Conservation (phyloP, 2,113 vertebrate genomes). For the Thalassarche chlororhynchos region DNA sequence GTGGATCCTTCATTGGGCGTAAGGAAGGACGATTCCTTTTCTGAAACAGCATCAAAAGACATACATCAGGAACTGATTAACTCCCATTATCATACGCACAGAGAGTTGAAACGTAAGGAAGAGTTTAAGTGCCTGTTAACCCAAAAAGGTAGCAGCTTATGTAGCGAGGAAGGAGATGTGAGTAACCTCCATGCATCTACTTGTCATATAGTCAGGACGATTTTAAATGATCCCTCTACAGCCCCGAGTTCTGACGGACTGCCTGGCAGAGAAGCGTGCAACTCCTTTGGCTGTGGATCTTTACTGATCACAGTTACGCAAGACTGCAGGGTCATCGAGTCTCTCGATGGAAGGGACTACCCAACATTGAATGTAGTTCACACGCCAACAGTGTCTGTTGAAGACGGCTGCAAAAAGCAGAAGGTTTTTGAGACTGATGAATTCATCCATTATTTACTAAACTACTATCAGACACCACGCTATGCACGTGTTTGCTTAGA, state of each 20-base stretch:
- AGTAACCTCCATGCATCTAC: background rate
- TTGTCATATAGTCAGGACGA: background rate
- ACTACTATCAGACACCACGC: constrained; percentile 74
- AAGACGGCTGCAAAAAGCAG: constrained; percentile 34
- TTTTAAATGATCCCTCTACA: constrained; percentile 11
- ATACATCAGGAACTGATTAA: constrained; percentile 27
- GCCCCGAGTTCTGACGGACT: background rate
- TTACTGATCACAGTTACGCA: constrained; percentile 45
- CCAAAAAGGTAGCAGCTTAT: background rate
- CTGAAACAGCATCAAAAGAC: background rate
- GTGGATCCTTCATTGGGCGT: background rate
- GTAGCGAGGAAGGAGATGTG: constrained; percentile 11
- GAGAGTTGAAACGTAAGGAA: constrained; percentile 19
- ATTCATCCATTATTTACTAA: constrained; percentile 80
- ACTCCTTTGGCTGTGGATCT: background rate
- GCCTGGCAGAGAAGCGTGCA: background rate
- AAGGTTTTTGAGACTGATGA: constrained; percentile 83
- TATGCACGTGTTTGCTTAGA: constrained; percentile 68
- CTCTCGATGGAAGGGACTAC: background rate
- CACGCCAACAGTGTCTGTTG: background rate
- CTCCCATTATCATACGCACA: background rate
- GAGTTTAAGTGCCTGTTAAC: background rate
- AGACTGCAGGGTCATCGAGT: background rate
- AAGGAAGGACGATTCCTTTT: background rate
- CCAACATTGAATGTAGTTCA: background rate